Base-by-base conservation (phyloP, 2,113 vertebrate genomes). In the Sceloporus undulatus region DNA sequence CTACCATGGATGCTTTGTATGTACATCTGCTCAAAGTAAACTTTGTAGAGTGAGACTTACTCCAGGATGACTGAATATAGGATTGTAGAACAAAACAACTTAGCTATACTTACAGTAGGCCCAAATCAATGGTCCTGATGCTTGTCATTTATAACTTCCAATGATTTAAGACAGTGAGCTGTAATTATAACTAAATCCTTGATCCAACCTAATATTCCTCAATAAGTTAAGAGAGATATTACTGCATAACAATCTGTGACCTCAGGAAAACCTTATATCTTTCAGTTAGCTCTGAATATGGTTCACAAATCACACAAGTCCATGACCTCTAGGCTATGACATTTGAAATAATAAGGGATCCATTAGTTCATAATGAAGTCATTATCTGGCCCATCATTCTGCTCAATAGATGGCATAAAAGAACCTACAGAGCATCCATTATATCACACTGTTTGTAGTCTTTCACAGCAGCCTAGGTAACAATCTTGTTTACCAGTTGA, bases 371-470 rank as follows among this genome's bases (percentile, higher is more conserved):
- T 79, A 62, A 85, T 85, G 82, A 59, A 38, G 11, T 74, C 54
- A 80, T 89, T 84, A 85, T 73, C 68, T 79, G 52, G 62, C 75
- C 82, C n/a, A 21, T 84, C 18, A n/a, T 85, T 73, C 65, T 79
- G 40, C 74, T 80, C 29, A 66, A 34, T 89, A 29, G 76, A 52
- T 75, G 29, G 23, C 19, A 75, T 34, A 89, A 34, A 52, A 59
- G 19, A 73, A 85, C 42, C 13, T 80, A 62, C 66, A 85, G 29
- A 65, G n/a, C 52, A 80, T 4, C 54, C 25, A 52, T 62, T 80
- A 80, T 34, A 54, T 85, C 16, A 52, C 40, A 2, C 66, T 73
- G 14, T 79, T 79, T 34, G 54, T 62, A 54, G 34, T 74, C 75
- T 79, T 84, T 11, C 27, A n/a, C 27, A 34, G 25, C 65, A 40